Conservation (phyloP, 2,113 vertebrate genomes). For the Psettodes erumei region DNA sequence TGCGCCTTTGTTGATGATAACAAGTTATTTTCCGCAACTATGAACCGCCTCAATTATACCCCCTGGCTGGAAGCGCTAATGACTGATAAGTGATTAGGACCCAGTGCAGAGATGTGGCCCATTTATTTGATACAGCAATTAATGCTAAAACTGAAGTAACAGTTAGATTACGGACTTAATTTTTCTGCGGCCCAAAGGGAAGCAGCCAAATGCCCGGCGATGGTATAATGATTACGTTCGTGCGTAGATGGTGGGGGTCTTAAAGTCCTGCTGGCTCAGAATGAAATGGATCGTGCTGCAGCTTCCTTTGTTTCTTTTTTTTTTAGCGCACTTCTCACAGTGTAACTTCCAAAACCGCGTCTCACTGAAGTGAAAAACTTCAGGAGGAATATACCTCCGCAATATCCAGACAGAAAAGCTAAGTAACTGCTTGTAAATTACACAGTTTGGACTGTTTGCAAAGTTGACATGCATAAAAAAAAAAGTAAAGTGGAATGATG, state of each 20-base stretch:
- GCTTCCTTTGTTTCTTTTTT: too few relatives aligned
- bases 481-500: neutral
- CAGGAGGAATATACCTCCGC: too few relatives aligned
- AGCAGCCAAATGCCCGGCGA: constrained; percentile 27
- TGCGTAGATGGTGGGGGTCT: constrained; percentile 20
- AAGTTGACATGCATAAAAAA: neutral
- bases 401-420: too few relatives aligned
- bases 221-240: constrained; percentile 51
- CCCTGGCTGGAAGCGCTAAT: constrained; percentile 69
- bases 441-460: constrained; percentile 7
- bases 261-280: constrained; percentile 14
- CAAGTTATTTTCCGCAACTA: constrained; percentile 68
- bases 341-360: neutral
- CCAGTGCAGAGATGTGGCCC: constrained; percentile 70
- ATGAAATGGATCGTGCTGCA: constrained; percentile 20
- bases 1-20: constrained; percentile 61
- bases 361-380: neutral
- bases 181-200: constrained; percentile 41
- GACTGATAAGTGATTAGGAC: constrained; percentile 73
- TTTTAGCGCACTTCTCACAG: too few relatives aligned
- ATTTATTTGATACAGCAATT: constrained; percentile 74
- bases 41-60: constrained; percentile 69
- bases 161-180: constrained; percentile 54
- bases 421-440: neutral
- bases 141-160: constrained; percentile 59